Base-by-base conservation (phyloP, 1,140 invertebrate genomes). In the Bacillus rossius region DNA sequence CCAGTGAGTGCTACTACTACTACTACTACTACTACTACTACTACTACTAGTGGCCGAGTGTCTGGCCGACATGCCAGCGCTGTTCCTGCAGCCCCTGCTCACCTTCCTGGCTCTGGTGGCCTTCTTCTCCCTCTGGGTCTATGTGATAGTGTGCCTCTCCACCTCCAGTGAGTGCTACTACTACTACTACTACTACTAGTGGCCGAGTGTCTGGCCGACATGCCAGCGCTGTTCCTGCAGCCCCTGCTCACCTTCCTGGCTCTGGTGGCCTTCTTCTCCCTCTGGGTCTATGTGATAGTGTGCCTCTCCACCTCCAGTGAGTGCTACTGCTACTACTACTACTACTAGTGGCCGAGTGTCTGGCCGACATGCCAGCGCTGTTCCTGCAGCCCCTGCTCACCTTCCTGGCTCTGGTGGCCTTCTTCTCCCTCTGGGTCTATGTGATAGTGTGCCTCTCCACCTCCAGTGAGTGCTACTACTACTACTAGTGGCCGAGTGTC, bases 361-460 rank as follows among this genome's bases (percentile, higher is more conserved):
- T n/a, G n/a, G n/a, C 84, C 48, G 84, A 85, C 66, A 80, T 96
- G 60, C 93, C 94, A 5, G 84, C 82, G n/a, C 73, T 98, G 22
- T 86, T 96, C 66, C 75, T 94, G 19, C 93, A 95, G 68, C 94
- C 94, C 1, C 69, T 96, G 1, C 75, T 93, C 57, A 96, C 94
- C 0, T 94, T 94, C 69, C 60, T 89, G 43, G 80, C 87, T 47
- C 76, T 96, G 0, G 72, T 88, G 23, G 59, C 84, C 40, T 96
- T 96, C 71, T 88, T 94, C 61, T 73, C 84, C 40, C 92, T 91
- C 77, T 96, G 92, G 92, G 77, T 93, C 1, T 78, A 81, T 26
- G 84, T 96, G 37, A 82, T 96, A 61, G 74, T 85, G 22, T 84
- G 77, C 65, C 72, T 89, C 4, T 80, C 82, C n/a, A 87, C 86